Evolutionary conservation across 2,113 vertebrate species (phyloP).

Genomic region (Corynorhinus townsendii): DNA sequence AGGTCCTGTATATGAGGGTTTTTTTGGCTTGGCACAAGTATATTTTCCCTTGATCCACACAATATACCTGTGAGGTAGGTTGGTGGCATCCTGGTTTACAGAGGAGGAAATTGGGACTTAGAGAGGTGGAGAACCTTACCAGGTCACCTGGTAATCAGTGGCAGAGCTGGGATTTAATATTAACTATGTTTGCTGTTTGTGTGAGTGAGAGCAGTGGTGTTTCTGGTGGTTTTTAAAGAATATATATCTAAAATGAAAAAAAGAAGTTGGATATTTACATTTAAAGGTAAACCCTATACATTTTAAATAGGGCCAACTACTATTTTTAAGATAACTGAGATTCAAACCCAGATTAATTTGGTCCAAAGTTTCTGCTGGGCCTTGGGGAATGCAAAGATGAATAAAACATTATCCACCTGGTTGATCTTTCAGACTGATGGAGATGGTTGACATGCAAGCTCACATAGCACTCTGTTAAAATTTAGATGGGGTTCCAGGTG

Average conservation of each 20-base stretch:
- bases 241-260: constrained; percentile 5
- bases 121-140: not conserved
- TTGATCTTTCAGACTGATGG: not conserved
- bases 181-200: not conserved
- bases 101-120: not conserved
- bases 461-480: not conserved
- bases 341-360: constrained; percentile 16
- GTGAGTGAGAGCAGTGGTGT: not conserved
- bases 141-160: not conserved
- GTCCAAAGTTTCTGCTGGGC: not conserved
- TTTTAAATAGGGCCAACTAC: not conserved
- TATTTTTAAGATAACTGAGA: constrained; percentile 5
- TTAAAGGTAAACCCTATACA: not conserved
- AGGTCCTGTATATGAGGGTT: not conserved
- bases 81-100: not conserved
- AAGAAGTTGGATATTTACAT: not conserved
- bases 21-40: constrained; percentile 8
- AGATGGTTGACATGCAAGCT: not conserved
- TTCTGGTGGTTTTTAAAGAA: not conserved
- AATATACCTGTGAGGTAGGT: not conserved
- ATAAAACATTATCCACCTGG: not conserved
- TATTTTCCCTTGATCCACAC: constrained; percentile 9
- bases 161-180: not conserved
- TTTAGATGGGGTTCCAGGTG: not conserved
- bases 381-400: not conserved